These are phyloP conservation scores for Lordiphosa collinella DNA, from an alignment of 1,140 invertebrate species.

Conservation along the genomic window DNA sequence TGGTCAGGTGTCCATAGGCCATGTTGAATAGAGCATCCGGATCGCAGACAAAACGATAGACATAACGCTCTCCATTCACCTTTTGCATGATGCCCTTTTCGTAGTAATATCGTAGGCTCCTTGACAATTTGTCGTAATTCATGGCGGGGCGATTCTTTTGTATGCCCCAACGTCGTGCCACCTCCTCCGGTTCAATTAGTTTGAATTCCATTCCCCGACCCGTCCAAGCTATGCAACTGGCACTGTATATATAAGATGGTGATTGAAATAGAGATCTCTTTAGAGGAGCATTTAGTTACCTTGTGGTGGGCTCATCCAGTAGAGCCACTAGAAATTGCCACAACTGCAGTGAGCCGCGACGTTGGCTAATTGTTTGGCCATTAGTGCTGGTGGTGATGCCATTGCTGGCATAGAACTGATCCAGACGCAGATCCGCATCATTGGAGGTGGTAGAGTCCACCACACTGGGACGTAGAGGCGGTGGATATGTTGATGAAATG, in stretches of 20 bases:
- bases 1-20: constrained; percentile 81
- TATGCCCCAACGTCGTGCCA: constrained; percentile 90
- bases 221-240: constrained; percentile 96
- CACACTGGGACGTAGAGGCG: constrained; percentile 51
- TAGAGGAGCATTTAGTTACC: constrained; percentile 35
- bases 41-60: constrained; percentile 97
- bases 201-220: constrained; percentile 97
- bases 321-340: constrained; percentile 97
- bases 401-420: constrained; percentile 70
- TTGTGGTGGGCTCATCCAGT: constrained; percentile 88
- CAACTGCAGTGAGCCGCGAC: constrained; percentile 92
- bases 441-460: constrained; percentile 72
- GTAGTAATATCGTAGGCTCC: constrained; percentile 96
- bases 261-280: background rate
- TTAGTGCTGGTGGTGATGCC: constrained; percentile 66
- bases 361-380: constrained; percentile 67
- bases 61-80: constrained; percentile 96
- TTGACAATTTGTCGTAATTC: constrained; percentile 97
- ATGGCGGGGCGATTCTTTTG: constrained; percentile 96
- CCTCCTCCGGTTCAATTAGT: constrained; percentile 96
- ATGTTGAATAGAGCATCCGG: constrained; percentile 95
- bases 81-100: constrained; percentile 99
- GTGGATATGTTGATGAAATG: constrained; percentile 68
- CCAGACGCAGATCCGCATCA: constrained; percentile 66
- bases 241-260: constrained; percentile 80